Evolutionary conservation across 1,140 invertebrate genomes (phyloP).

Genomic region (Drosophila nasuta): DNA sequence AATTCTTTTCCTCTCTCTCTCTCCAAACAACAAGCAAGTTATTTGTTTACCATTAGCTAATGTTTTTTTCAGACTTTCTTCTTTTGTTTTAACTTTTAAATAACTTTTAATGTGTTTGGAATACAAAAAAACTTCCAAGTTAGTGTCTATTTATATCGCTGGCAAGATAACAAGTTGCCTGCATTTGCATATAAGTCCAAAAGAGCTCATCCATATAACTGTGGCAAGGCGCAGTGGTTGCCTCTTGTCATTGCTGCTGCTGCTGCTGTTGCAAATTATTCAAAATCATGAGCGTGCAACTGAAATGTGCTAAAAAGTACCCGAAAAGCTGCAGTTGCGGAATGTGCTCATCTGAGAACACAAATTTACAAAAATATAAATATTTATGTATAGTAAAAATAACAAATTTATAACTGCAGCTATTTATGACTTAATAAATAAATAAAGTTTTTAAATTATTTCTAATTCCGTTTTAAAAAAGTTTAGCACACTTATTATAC

Average conservation of each 20-base stretch:
- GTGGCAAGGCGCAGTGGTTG: conserved; percentile 1
- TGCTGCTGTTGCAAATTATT: conserved; percentile 39
- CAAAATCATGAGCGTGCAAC: conserved; percentile 37
- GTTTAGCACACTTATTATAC: no score
- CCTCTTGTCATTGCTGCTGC: conserved; percentile 1
- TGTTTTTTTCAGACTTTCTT: not conserved
- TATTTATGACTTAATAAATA: no score
- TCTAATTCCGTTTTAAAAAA: no score
- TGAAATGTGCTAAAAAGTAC: conserved; percentile 11
- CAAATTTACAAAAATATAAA: no score
- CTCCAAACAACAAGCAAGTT: not conserved
- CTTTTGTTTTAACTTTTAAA: conserved; percentile 5
- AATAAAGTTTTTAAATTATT: no score
- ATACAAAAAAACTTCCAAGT: conserved; percentile 18
- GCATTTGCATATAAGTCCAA: conserved; percentile 7
- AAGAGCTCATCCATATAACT: conserved; percentile 6
- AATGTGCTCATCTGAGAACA: no score
- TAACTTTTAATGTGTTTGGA: conserved; percentile 2
- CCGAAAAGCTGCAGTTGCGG: not conserved
- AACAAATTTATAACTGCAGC: no score
- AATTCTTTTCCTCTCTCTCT: no score
- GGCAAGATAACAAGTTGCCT: conserved; percentile 13
- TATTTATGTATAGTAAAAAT: no score
- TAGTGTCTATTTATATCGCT: conserved; percentile 12
- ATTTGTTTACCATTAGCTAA: conserved; percentile 31